Percentiles rank a stretch among this genome's conserved stretches.
phyloP scores from a whole-genome alignment of 2,888 invertebrate genomes.

The Biston stratarius region DNA sequence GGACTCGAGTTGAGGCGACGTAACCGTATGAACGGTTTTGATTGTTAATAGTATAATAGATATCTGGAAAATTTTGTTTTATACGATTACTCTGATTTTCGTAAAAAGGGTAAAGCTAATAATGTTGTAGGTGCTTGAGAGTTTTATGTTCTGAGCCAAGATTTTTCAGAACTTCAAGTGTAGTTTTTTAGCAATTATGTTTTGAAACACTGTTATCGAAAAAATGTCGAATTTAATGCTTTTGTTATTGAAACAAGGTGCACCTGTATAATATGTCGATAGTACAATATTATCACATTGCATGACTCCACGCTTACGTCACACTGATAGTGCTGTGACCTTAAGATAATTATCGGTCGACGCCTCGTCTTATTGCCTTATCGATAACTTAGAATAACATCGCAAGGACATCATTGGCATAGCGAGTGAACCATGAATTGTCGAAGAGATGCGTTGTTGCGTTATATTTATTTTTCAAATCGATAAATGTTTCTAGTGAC shows the following conservation, averaged over 20 bases:
- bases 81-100: neutral
- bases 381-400: constrained; percentile 71
- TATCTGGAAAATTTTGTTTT: constrained; percentile 3
- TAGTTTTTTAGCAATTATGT: neutral
- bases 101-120: too few relatives aligned
- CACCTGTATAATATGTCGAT: constrained; percentile 60
- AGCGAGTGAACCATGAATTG: constrained; percentile 1
- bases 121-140: too few relatives aligned
- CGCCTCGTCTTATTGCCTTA: constrained; percentile 74
- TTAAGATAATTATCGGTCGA: constrained; percentile 84
- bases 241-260: constrained; percentile 40
- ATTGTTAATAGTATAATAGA: neutral
- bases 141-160: too few relatives aligned
- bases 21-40: neutral
- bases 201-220: neutral
- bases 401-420: constrained; percentile 71
- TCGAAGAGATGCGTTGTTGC: constrained; percentile 1
- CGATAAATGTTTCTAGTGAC: constrained; percentile 7
- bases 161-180: too few relatives aligned
- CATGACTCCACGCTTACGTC: constrained; percentile 71
- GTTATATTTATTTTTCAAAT: constrained; percentile 1
- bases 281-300: constrained; percentile 60
- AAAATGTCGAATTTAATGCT: constrained; percentile 26
- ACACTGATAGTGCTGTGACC: constrained; percentile 79
- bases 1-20: neutral